Evolutionary conservation across 2,113 vertebrate species (phyloP), one percentile per base, ranked within the genome.

Genomic region (Dolichallabes microphthalmus): DNA sequence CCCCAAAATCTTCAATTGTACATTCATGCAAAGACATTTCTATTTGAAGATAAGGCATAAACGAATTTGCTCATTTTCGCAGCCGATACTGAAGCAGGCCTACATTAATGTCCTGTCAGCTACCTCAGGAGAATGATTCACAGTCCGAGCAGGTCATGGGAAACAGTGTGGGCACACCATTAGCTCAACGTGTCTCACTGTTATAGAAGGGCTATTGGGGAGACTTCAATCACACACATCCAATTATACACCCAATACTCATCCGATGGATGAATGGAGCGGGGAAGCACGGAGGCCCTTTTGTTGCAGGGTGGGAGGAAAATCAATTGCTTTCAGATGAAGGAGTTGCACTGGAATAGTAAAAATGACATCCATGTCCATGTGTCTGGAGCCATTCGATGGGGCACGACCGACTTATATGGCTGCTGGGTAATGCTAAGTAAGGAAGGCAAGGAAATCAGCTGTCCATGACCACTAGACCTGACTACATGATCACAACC

Each of bases 301-400:
- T 87, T 80, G 81, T 64, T 50, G 22, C 53, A 53, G 52, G 80
- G 76, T 85, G 66, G 58, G 39, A 85, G 58, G 20, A 89, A 90
- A 90, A 88, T 90, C 89, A 86, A 82, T 87, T 80, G 74, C 83
- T 87, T 87, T 89, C 82, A 88, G 87, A 85, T 85, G 87, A 87
- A 85, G 78, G 74, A 87, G 83, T 77, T 85, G 87, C 84, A 85
- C 71, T 84, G 81, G 55, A 86, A 89, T 81, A 86, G 57, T 75
- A 88, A 89, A 87, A 89, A 89, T 89, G 88, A 91, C 88, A 86
- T 87, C 82, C 82, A 27, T 32, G 80, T 63, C 80, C 78, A 87
- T 82, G 79, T 64, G 69, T 83, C 73, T 82, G 45, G 45, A 53
- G 45, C 25, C 13, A 75, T 75, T 45, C 85, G 86, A 83, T 88